A percentile compares a stretch with the other conserved stretches of the same genome.
phyloP scores from a whole-genome alignment of 2,113 vertebrate species.

The Lynx canadensis region DNA sequence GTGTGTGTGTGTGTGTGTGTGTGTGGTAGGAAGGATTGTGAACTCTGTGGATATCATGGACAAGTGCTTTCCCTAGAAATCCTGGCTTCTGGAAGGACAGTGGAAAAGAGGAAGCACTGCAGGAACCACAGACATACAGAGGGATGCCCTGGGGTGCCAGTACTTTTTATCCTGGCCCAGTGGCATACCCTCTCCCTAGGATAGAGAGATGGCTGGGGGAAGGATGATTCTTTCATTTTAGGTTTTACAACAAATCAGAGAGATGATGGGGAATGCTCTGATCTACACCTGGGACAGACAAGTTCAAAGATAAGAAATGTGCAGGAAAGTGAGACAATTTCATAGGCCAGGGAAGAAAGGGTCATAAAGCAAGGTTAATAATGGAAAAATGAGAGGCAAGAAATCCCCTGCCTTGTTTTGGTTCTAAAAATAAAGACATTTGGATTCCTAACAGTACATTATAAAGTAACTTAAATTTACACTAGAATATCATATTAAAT shows the following conservation, averaged over 20 bases:
- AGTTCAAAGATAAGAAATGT: not conserved
- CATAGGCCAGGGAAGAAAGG: not conserved
- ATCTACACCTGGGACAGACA: not conserved
- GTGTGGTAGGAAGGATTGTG: not conserved
- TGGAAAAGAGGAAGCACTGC: not conserved
- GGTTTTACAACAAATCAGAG: not conserved
- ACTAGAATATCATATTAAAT: not conserved
- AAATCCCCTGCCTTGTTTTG: not conserved
- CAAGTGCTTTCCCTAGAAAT: not conserved
- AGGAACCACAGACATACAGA: not conserved
- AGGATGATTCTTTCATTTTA: too few species aligned
- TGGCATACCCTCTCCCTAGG: not conserved
- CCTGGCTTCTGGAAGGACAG: not conserved
- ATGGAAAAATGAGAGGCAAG: not conserved
- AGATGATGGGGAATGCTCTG: not conserved
- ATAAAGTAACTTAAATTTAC: not conserved
- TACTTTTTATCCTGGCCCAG: not conserved
- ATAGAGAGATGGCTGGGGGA: not conserved
- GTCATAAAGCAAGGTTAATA: not conserved
- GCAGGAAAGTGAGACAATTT: too few species aligned
- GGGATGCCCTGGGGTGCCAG: not conserved
- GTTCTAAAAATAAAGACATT: not conserved
- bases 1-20: too few species aligned
- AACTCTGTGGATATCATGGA: not conserved
- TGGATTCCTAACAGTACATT: not conserved